A percentile compares a stretch with the other conserved stretches of the same genome.
Conservation (phyloP, 2,113 vertebrate species). For the Silurus glanis region DNA sequence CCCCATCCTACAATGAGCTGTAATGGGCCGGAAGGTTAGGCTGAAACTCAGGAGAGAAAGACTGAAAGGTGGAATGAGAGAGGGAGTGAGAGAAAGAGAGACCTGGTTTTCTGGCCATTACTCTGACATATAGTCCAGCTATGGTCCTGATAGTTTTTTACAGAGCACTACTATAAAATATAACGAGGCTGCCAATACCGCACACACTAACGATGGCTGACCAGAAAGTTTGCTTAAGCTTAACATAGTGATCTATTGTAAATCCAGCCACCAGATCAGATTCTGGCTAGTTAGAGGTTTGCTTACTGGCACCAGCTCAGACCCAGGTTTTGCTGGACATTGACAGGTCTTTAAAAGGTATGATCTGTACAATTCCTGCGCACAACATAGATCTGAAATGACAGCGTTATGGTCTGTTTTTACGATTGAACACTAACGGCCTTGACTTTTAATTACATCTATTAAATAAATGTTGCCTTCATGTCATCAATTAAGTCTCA, state of each 20-base stretch:
- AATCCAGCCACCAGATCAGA: conserved; percentile 15
- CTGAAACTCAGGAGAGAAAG: conserved; percentile 36
- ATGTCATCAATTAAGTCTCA: conserved; percentile 14
- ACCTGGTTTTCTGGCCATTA: conserved; percentile 37
- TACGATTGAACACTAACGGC: conserved; percentile 12
- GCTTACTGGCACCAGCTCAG: conserved; percentile 7
- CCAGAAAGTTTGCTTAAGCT: conserved; percentile 44
- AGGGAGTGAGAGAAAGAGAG: conserved; percentile 23
- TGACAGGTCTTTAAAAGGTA: conserved; percentile 12
- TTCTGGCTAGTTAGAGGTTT: conserved; percentile 5
- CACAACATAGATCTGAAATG: not conserved
- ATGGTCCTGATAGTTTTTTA: conserved; percentile 43
- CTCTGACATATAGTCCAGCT: conserved; percentile 38
- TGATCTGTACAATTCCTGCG: conserved; percentile 3
- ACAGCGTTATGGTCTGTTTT: conserved; percentile 16
- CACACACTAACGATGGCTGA: conserved; percentile 40
- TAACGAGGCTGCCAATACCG: conserved; percentile 38
- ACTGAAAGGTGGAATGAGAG: conserved; percentile 28
- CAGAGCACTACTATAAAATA: conserved; percentile 50
- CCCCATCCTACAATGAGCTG: conserved; percentile 55
- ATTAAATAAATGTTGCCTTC: conserved; percentile 3
- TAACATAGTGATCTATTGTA: conserved; percentile 31
- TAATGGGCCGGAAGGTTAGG: conserved; percentile 52
- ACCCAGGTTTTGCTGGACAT: conserved; percentile 8
- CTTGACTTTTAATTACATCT: conserved; percentile 23